Conservation (phyloP, 2,888 invertebrate genomes). For the Orchesellides sinensis region DNA sequence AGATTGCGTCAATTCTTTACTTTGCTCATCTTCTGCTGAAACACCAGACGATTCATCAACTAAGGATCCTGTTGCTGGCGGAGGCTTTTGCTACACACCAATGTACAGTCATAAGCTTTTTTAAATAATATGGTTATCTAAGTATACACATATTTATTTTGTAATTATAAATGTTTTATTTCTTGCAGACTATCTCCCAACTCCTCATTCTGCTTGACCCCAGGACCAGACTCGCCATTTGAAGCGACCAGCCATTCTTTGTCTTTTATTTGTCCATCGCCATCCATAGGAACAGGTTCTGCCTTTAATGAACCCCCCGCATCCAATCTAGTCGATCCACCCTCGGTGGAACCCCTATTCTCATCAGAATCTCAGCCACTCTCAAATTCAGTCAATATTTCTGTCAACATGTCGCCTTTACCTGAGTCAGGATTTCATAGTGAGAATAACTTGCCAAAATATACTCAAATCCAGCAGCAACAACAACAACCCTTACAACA, state of each 20-base stretch:
- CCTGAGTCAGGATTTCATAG: no score
- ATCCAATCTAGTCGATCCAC: slow-evolving; percentile 35
- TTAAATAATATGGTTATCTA: neutral
- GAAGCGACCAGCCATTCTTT: slow-evolving; percentile 41
- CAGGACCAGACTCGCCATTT: slow-evolving; percentile 51
- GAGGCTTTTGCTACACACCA: slow-evolving; percentile 55
- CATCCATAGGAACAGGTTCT: slow-evolving; percentile 33
- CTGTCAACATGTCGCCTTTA: neutral
- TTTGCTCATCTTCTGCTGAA: slow-evolving; percentile 24
- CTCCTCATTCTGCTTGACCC: slow-evolving; percentile 48
- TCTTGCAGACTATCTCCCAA: slow-evolving; percentile 45
- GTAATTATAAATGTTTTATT: neutral
- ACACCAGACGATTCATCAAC: slow-evolving; percentile 37
- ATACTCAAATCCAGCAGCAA: no score
- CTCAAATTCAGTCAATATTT: neutral
- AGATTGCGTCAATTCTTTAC: slow-evolving; percentile 45
- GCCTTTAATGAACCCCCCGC: slow-evolving; percentile 23
- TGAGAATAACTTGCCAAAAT: slow-evolving; percentile 7
- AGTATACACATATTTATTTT: neutral
- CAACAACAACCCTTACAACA: neutral
- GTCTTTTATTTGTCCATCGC: slow-evolving; percentile 55
- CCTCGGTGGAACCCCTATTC: slow-evolving; percentile 41
- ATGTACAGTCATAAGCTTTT: no score
- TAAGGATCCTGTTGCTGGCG: slow-evolving; percentile 53
- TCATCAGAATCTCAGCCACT: slow-evolving; percentile 34